Conservation (phyloP, 2,888 invertebrate species). For the Epinotia bilunana region DNA sequence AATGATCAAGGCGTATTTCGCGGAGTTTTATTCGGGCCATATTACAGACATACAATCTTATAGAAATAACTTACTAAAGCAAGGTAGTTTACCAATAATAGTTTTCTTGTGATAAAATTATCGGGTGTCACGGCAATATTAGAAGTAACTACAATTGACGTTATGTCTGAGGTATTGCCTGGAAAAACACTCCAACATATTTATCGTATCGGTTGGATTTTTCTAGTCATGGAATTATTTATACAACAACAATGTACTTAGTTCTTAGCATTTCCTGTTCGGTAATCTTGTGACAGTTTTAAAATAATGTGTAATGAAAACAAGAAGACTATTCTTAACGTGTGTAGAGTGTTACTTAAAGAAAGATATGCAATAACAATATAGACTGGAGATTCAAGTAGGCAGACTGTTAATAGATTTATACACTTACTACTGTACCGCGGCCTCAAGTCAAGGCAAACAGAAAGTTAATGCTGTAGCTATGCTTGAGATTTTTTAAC, state of each 20-base stretch:
- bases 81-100: slow-evolving; percentile 10
- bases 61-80: slow-evolving; percentile 1
- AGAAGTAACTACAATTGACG: slow-evolving; percentile 4
- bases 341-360: slow-evolving; percentile 32
- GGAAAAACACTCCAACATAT: background rate
- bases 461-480: slow-evolving; percentile 1
- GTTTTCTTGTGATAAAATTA: slow-evolving; percentile 11
- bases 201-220: slow-evolving; percentile 27
- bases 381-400: slow-evolving; percentile 41
- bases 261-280: slow-evolving; percentile 37
- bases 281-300: slow-evolving; percentile 33
- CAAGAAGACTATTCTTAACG: slow-evolving; percentile 25
- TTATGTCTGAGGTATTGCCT: slow-evolving; percentile 27
- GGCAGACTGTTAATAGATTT: slow-evolving; percentile 43
- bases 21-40: background rate
- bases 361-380: slow-evolving; percentile 39
- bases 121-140: slow-evolving; percentile 25
- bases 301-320: slow-evolving; percentile 35
- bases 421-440: slow-evolving; percentile 30
- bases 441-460: slow-evolving; percentile 19
- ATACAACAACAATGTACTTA: slow-evolving; percentile 32
- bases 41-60: slow-evolving; percentile 22
- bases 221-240: slow-evolving; percentile 40
- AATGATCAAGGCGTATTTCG: slow-evolving; percentile 5
- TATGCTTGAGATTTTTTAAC: background rate